phyloP scores from a whole-genome alignment of 2,113 vertebrate genomes.

The Globicephala melas region DNA sequence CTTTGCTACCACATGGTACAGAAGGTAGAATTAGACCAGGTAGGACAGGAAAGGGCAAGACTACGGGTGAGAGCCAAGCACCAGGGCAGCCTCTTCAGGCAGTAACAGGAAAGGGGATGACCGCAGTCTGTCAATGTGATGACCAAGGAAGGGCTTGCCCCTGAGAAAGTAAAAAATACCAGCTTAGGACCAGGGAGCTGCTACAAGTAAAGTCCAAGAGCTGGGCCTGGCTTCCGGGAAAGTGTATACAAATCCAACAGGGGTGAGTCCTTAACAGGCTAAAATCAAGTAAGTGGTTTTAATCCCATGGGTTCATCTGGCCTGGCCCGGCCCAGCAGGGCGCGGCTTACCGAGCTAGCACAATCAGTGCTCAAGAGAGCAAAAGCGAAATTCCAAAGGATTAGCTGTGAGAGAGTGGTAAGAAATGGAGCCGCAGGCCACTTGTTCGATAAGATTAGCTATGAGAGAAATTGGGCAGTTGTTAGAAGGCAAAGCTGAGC shows the following conservation, averaged over 20 bases:
- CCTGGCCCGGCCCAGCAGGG: background rate
- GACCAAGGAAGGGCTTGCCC: background rate
- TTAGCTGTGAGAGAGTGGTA: conserved; percentile 58
- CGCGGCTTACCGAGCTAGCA: background rate
- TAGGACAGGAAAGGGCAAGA: background rate
- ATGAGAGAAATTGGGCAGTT: background rate
- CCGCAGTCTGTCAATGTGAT: accelerated
- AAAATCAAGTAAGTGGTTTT: conserved; percentile 33
- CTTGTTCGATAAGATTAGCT: background rate
- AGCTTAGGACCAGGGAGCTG: background rate
- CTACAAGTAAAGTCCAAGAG: background rate
- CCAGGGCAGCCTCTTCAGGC: background rate
- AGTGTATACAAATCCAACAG: background rate
- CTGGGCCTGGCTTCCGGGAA: background rate
- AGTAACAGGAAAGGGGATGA: background rate
- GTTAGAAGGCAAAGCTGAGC: background rate
- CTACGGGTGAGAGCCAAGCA: background rate
- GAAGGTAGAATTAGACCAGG: background rate
- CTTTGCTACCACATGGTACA: background rate
- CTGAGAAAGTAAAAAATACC: background rate
- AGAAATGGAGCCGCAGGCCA: background rate
- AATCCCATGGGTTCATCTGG: background rate
- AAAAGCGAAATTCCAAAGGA: conserved; percentile 27
- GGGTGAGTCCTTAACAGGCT: background rate
- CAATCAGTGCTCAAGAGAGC: background rate